Base-by-base conservation (phyloP, 2,888 invertebrate species). In the Drosophila longiperda region DNA sequence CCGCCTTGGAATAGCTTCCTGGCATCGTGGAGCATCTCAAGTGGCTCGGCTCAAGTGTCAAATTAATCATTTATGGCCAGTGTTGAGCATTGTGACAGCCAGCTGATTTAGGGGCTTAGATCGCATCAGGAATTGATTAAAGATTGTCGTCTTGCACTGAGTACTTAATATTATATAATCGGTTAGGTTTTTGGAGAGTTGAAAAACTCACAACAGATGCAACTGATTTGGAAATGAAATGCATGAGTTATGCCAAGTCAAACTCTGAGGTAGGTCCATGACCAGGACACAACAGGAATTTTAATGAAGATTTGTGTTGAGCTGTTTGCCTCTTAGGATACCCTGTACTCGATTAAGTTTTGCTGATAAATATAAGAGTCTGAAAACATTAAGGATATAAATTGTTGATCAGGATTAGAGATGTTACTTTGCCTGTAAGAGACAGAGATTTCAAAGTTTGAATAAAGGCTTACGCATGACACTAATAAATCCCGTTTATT, bases 11-110 rank as follows among this genome's bases (percentile, higher is more conserved):
- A 74, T 66, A 33, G 58, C 53, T 45, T 15, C 45, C 15, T 57
- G 75, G 55, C 34, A 63, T 66, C 57, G 34, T 49, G 50, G 23
- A 9, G 4, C 23, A 11, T 45, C 6, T 83, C 69, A 80, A 83
- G 88, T 80, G 82, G 67, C 62, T 85, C 78, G 81, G 78, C 78
- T 90, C 88, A 86, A 75, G 83, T 87, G 87, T 88, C 89, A 82
- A 87, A 91, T 90, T 84, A 89, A 87, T 86, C 83, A 83, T 83
- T 82, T 78, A 60, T 8, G 45, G 48, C 42, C 38, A 54, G 52
- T 64, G 57, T 54, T 66, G 59, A 62, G 45, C 60, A 23, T 72
- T 73, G 74, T 80, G 87, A 77, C 89, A 87, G 78, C 29, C 74
- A 82, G 82, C 75, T 82, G 89, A 89, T 85, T 87, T 74, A 82